phyloP scores from a whole-genome alignment of 2,797 vertebrate species.

The Etheostoma nigrum region DNA sequence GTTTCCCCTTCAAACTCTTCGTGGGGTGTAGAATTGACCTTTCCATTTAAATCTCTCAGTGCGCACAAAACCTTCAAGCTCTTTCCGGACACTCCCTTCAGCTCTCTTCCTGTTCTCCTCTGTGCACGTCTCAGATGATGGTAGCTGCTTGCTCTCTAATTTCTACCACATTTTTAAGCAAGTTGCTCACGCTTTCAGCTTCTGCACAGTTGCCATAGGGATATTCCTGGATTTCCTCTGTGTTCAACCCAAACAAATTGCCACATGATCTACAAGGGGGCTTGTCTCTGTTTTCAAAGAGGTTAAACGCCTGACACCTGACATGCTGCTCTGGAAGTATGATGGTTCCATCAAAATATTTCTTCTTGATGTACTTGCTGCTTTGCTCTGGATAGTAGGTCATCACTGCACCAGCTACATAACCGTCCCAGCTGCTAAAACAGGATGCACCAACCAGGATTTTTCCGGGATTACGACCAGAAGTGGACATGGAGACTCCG shows the following conservation, averaged over 20 bases:
- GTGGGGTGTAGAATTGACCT: not conserved
- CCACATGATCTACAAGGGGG: slow-evolving; percentile 16
- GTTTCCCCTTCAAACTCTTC: not conserved
- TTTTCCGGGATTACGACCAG: rapidly evolving
- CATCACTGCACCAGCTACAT: slow-evolving; percentile 49
- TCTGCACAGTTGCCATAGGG: slow-evolving; percentile 49
- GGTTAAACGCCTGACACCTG: not conserved
- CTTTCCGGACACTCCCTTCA: rapidly evolving
- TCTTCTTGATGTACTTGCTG: rapidly evolving
- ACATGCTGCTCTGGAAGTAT: not conserved
- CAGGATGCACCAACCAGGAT: slow-evolving; percentile 31
- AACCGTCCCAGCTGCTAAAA: slow-evolving; percentile 20
- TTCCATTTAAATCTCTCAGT: rapidly evolving
- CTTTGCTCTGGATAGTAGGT: not conserved
- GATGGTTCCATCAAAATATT: slow-evolving; percentile 44
- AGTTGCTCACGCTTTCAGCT: slow-evolving; percentile 56
- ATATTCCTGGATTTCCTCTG: rapidly evolving
- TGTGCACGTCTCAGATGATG: rapidly evolving
- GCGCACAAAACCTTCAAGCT: rapidly evolving
- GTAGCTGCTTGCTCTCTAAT: rapidly evolving
- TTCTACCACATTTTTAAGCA: not conserved
- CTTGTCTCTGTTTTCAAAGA: rapidly evolving
- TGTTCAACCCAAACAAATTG: slow-evolving; percentile 38
- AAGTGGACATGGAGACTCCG: slow-evolving; percentile 53
- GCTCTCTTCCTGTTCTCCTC: rapidly evolving